Percentiles rank a stretch among this genome's conserved stretches.
These are phyloP conservation scores for Tetragonula clypearis DNA, from an alignment of 1,140 invertebrate genomes.

Conservation along the genomic window DNA sequence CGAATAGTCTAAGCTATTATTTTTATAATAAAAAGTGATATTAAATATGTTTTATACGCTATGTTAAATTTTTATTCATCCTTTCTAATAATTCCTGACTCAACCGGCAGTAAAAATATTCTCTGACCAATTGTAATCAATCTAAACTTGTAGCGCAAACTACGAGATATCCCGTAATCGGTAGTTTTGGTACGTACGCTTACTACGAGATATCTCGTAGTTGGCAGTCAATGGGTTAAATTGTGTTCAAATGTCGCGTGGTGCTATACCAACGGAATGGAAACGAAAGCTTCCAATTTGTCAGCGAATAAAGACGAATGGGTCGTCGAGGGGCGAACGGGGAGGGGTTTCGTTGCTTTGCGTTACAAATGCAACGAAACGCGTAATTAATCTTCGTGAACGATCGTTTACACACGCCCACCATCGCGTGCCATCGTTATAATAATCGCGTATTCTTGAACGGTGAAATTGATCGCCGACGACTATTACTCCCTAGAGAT, in stretches of 20 bases:
- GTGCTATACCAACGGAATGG: neutral
- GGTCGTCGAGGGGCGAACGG: slow-evolving; percentile 6
- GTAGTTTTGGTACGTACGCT: no score
- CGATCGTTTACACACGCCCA: slow-evolving; percentile 53
- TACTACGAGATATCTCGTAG: no score
- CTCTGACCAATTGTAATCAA: no score
- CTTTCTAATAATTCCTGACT: no score
- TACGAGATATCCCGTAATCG: no score
- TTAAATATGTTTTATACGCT: no score
- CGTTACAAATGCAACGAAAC: slow-evolving; percentile 8
- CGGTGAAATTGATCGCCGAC: slow-evolving; percentile 51
- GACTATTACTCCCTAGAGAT: slow-evolving; percentile 33
- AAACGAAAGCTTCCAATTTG: slow-evolving; percentile 39
- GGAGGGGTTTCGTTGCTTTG: neutral
- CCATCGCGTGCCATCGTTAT: neutral
- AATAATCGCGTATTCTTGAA: slow-evolving; percentile 44
- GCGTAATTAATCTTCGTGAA: slow-evolving; percentile 28
- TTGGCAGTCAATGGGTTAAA: neutral
- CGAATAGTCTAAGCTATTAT: no score
- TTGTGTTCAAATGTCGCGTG: neutral
- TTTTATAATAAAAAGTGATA: no score
- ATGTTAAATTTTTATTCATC: no score
- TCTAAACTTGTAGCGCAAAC: no score
- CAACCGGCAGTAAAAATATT: no score
- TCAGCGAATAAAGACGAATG: slow-evolving; percentile 22